Percentiles rank a stretch among this genome's conserved stretches.
Conservation (phyloP, 2,888 invertebrate genomes). For the Aporophyla nigra region DNA sequence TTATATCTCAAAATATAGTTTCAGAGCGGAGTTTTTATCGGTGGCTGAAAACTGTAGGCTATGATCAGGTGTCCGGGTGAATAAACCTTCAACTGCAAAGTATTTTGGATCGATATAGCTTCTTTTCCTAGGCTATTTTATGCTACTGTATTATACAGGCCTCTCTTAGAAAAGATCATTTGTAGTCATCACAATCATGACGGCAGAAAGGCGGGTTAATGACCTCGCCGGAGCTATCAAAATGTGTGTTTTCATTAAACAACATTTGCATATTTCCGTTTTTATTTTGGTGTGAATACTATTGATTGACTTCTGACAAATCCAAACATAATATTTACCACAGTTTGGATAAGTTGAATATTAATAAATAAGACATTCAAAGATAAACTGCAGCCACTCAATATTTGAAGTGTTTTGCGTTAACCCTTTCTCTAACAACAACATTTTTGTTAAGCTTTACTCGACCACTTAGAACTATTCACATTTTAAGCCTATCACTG, state of each 20-base stretch:
- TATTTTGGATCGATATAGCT: constrained; percentile 39
- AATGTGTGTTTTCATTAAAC: constrained; percentile 4
- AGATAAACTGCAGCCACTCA: constrained; percentile 14
- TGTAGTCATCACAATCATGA: background rate
- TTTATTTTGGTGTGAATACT: background rate
- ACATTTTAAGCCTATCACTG: constrained; percentile 8
- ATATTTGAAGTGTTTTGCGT: constrained; percentile 35
- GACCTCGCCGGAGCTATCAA: background rate
- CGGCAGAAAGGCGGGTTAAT: background rate
- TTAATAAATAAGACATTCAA: constrained; percentile 25
- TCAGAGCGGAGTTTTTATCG: constrained; percentile 9
- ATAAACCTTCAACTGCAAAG: constrained; percentile 11
- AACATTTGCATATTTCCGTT: constrained; percentile 16
- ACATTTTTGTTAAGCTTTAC: background rate
- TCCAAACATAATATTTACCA: constrained; percentile 15
- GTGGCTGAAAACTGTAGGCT: constrained; percentile 22
- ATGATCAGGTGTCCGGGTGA: constrained; percentile 18
- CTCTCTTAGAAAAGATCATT: constrained; percentile 10
- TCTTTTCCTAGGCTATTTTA: constrained; percentile 5
- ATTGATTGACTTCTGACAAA: constrained; percentile 26
- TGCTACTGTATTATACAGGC: background rate
- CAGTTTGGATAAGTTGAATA: background rate
- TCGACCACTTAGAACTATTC: constrained; percentile 31
- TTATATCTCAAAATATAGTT: constrained; percentile 54
- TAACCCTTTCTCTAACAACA: constrained; percentile 15